Percentiles rank a stretch among this genome's conserved stretches.
Evolutionary conservation across 2,113 vertebrate genomes (phyloP).

Genomic region (Mesembrinibis cayennensis): DNA sequence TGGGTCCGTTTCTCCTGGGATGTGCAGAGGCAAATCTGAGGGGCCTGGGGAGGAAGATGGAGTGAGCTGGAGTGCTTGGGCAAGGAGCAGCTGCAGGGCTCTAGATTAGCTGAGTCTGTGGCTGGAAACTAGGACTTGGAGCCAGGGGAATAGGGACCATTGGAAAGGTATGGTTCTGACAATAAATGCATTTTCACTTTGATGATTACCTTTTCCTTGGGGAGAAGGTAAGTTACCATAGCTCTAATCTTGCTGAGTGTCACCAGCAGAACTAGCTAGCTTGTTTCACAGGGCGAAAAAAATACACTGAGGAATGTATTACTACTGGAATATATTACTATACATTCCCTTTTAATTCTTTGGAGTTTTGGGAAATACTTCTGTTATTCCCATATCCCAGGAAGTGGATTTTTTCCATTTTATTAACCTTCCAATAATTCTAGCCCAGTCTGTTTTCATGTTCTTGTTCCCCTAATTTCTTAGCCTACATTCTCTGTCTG

Average conservation of each 20-base stretch:
- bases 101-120: neutral
- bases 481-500: neutral
- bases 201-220: neutral
- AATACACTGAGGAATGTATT: too few species aligned
- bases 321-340: neutral
- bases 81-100: neutral
- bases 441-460: neutral
- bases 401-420: neutral
- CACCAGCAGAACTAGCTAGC: neutral
- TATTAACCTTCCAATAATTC: neutral
- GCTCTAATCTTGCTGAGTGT: neutral
- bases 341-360: neutral
- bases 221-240: neutral
- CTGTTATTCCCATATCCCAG: neutral
- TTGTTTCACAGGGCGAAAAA: neutral
- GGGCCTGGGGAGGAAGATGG: neutral
- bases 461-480: neutral
- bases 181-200: neutral
- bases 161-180: neutral
- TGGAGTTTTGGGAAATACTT: neutral
- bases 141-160: neutral
- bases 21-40: neutral
- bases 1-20: neutral
- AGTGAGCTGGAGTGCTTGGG: accelerated
- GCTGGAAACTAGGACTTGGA: neutral